Percentiles rank a stretch among this genome's conserved stretches.
These are phyloP conservation scores for Arvicanthis niloticus DNA, from an alignment of 2,113 vertebrate genomes.

Conservation along the genomic window DNA sequence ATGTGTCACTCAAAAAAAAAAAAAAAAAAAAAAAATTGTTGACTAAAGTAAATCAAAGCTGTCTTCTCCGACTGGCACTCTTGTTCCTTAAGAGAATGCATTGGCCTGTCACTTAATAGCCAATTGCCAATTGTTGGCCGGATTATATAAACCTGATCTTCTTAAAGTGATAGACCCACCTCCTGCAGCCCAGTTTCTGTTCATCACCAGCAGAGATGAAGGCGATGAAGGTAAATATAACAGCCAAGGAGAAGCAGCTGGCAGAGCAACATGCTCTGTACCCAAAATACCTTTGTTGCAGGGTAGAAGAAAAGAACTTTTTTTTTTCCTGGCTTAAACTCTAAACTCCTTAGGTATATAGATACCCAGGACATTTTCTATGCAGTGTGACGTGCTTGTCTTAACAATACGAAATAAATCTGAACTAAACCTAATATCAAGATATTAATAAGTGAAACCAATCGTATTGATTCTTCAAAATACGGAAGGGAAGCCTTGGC, in stretches of 20 bases:
- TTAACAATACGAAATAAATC: neutral
- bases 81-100: neutral
- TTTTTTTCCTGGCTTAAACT: neutral
- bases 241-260: conserved; percentile 61
- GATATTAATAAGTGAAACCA: neutral
- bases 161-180: conserved; percentile 3
- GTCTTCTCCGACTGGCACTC: neutral
- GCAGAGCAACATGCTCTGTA: conserved; percentile 58
- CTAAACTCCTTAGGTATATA: conserved; percentile 58
- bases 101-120: neutral
- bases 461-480: conserved; percentile 6
- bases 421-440: neutral
- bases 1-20: neutral
- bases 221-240: conserved; percentile 32
- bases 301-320: conserved; percentile 14
- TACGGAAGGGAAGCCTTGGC: neutral
- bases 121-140: neutral
- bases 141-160: conserved; percentile 47
- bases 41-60: neutral
- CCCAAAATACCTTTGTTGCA: conserved; percentile 76
- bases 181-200: neutral
- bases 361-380: neutral
- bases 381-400: neutral
- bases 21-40: conserved; percentile 39
- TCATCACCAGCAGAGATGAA: conserved; percentile 53